Conservation (phyloP, 2,113 vertebrate genomes). For the Oxyruncus cristatus region DNA sequence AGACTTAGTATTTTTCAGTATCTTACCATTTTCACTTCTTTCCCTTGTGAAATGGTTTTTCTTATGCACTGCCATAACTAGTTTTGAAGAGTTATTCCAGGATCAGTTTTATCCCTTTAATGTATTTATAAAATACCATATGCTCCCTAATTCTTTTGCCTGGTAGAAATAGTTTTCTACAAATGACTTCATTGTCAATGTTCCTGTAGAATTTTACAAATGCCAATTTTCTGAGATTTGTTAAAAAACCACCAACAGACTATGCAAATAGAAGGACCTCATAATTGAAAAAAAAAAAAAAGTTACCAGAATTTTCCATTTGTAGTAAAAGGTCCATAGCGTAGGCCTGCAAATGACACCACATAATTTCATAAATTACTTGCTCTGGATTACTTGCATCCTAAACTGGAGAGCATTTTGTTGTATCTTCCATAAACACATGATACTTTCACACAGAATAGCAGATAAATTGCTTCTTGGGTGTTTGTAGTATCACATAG, state of each 20-base stretch:
- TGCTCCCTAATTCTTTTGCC: conserved; percentile 38
- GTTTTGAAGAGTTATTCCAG: neutral
- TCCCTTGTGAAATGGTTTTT: neutral
- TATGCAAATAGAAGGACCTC: neutral
- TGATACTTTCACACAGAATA: neutral
- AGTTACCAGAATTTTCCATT: neutral
- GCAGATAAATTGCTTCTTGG: neutral
- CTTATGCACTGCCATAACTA: neutral
- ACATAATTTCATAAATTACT: neutral
- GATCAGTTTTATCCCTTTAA: neutral
- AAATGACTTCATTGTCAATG: conserved; percentile 24
- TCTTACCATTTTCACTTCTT: neutral
- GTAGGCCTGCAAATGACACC: neutral
- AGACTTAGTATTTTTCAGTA: neutral
- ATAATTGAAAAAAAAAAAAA: neutral
- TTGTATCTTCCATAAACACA: neutral
- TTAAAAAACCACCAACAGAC: neutral
- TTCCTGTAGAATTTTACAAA: conserved; percentile 48
- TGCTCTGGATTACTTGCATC: neutral
- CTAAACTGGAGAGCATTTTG: neutral
- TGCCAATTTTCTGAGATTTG: neutral
- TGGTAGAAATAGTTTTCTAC: neutral
- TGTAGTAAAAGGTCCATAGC: neutral
- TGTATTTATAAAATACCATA: conserved; percentile 52
- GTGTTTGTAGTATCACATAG: neutral